phyloP scores from a whole-genome alignment of 2,797 vertebrate genomes.

The Acanthurus lineatus region DNA sequence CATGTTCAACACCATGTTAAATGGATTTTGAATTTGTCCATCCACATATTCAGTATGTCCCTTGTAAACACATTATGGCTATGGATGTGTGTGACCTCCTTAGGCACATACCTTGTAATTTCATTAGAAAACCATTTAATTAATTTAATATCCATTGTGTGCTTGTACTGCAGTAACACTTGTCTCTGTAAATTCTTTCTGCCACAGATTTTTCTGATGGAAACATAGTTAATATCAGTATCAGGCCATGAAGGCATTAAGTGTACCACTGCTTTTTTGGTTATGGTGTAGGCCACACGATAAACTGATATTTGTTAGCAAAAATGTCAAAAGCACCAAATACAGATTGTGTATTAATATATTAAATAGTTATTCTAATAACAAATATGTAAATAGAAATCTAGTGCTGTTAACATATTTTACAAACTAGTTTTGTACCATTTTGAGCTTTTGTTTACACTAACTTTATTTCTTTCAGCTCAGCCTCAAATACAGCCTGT shows the following conservation, averaged over 20 bases:
- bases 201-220: not conserved
- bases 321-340: not conserved
- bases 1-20: not conserved
- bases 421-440: not conserved
- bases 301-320: not conserved
- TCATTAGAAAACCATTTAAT: not conserved
- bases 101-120: not conserved
- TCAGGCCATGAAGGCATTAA: not conserved
- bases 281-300: not conserved
- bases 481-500: not conserved
- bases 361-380: not conserved
- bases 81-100: not conserved
- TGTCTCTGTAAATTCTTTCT: not conserved
- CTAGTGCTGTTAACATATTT: not conserved
- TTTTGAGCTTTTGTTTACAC: conserved; percentile 9
- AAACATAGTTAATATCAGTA: conserved; percentile 1
- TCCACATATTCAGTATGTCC: not conserved
- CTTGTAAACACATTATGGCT: too few relatives aligned
- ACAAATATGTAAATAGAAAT: not conserved
- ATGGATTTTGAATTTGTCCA: not conserved
- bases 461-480: conserved; percentile 3
- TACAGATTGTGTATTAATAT: not conserved
- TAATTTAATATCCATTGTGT: not conserved
- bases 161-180: not conserved
- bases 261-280: not conserved